phyloP scores from a whole-genome alignment of 2,888 invertebrate species.

The Thelaira solivaga region DNA sequence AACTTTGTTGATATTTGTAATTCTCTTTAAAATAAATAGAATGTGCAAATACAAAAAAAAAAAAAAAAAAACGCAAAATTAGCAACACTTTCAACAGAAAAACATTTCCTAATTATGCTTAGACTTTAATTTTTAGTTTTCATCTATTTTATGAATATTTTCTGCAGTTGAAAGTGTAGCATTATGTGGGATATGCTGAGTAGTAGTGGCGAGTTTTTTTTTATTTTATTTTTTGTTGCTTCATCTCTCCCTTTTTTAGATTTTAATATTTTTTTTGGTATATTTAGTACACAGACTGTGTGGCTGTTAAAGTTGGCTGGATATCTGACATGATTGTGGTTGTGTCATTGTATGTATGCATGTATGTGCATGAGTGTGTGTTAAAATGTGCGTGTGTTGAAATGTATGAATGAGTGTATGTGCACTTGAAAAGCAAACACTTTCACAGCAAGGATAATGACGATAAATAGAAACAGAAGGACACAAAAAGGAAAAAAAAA shows the following conservation, averaged over 20 bases:
- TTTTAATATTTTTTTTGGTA: constrained; percentile 31
- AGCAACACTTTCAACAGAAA: constrained; percentile 10
- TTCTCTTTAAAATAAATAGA: not conserved
- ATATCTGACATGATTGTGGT: constrained; percentile 64
- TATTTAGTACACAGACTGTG: constrained; percentile 61
- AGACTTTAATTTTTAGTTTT: constrained; percentile 19
- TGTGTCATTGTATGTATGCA: constrained; percentile 64
- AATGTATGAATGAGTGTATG: constrained; percentile 56
- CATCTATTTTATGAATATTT: constrained; percentile 1
- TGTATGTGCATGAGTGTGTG: not conserved
- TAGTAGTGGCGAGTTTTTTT: constrained; percentile 51
- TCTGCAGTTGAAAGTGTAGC: not conserved
- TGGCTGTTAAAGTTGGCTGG: constrained; percentile 62
- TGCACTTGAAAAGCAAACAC: constrained; percentile 70
- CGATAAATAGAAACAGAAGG: constrained; percentile 52
- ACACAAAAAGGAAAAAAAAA: constrained; percentile 13
- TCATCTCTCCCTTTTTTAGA: constrained; percentile 21
- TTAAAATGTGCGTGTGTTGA: not conserved
- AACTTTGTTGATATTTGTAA: no score
- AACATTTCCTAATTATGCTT: constrained; percentile 25
- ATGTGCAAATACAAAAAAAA: not conserved
- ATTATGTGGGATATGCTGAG: constrained; percentile 52
- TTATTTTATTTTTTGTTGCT: constrained; percentile 29
- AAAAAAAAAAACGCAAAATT: constrained; percentile 19
- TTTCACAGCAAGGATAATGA: constrained; percentile 70